A percentile compares a stretch with the other conserved stretches of the same genome.
These are phyloP conservation scores for Archivesica marissinica DNA, from an alignment of 1,140 invertebrate species.

Conservation along the genomic window DNA sequence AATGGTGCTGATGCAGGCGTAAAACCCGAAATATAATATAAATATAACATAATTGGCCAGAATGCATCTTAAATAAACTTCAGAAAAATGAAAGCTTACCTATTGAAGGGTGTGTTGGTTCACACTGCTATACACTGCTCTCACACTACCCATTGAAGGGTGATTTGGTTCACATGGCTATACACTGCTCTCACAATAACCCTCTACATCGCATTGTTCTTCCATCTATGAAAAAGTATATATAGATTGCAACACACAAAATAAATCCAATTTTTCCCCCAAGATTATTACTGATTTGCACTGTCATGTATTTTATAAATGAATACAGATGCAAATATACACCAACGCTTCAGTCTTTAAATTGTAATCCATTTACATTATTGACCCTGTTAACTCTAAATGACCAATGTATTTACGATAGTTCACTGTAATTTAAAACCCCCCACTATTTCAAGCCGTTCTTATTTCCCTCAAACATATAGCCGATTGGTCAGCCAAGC, in stretches of 20 bases:
- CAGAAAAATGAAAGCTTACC: no score
- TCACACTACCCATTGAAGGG: no score
- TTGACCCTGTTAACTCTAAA: not conserved
- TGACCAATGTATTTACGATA: not conserved
- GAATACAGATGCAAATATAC: not conserved
- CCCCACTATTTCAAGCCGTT: constrained; percentile 1
- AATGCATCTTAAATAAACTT: no score
- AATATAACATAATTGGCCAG: no score
- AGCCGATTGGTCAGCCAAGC: constrained; percentile 6
- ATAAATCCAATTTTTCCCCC: not conserved
- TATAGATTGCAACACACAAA: not conserved
- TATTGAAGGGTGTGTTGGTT: no score
- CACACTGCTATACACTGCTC: no score
- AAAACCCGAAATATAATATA: no score
- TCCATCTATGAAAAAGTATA: not conserved
- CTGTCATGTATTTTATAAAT: not conserved
- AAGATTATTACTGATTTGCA: not conserved
- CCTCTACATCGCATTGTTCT: not conserved
- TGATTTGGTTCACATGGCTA: no score
- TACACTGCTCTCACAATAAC: no score
- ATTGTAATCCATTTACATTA: no score
- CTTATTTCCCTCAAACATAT: not conserved
- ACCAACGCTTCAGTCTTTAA: no score
- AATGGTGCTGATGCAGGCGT: no score
- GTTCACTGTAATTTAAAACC: constrained; percentile 8